Evolutionary conservation across 2,888 invertebrate genomes (phyloP), one percentile per base, ranked within the genome.

Genomic region (Plagodis pulveraria): DNA sequence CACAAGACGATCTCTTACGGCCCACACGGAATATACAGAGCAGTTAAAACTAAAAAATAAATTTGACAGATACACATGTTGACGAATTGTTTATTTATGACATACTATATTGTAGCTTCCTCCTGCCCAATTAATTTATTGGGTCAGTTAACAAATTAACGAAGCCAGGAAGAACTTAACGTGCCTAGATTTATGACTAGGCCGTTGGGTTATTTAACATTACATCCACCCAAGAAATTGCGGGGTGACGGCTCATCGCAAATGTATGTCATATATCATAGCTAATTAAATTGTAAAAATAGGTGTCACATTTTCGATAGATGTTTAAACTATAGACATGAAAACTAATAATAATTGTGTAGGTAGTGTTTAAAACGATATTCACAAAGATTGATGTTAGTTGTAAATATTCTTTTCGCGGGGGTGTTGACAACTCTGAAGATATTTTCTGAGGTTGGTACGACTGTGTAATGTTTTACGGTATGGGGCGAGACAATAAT

Each of bases 401-500:
- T 45, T 63, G 57, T 69, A 62, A 62, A 66, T 69, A 63, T 66
- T 66, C 52, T 57, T 65, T 69, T 71, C 62, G 69, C 73, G 72
- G 52, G 65, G 84, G 84, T 85, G 83, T 80, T 81, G 75, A 76
- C 91, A 87, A 81, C 91, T 91, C 89, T 68, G 70, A 77, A 78
- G 82, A 74, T 78, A 83, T 86, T 76, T 76, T 70, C 74, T 78
- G 76, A 81, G 82, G 82, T 81, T 84, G 85, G 82, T 78, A 83
- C 85, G 83, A 85, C 89, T 91, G 84, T 88, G 90, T 91, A 91
- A 91, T 91, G 91, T 89, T 92, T 91, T 92, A 92, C 91, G 91
- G 91, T 91, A 92, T 92, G 89, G 91, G 88, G 87, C 88, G 91
- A 91, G 91, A 92, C 92, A 92, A 92, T 92, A 92, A 92, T 92